These are phyloP conservation scores for Antedon mediterranea DNA, from an alignment of 53 echinoderm and acorn worm genomes.

Conservation along the genomic window DNA sequence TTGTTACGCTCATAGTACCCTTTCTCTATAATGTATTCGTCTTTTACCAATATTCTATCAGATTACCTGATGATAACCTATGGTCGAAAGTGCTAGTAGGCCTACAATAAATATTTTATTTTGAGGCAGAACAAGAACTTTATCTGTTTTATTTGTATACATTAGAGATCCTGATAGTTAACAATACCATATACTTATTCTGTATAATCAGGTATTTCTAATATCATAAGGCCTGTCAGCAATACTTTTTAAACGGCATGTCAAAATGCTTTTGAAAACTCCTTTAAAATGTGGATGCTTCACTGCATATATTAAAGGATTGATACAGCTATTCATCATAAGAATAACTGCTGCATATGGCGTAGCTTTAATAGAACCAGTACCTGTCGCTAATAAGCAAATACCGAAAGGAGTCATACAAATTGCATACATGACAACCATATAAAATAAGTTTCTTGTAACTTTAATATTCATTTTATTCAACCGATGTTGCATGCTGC, in stretches of 20 bases:
- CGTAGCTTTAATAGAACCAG: background rate
- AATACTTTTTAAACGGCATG: conserved; percentile 9
- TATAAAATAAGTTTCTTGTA: conserved; percentile 88
- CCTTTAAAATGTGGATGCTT: conserved; percentile 80
- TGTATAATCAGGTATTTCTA: background rate
- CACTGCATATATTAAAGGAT: conserved; percentile 70
- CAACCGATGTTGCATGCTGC: too few species aligned
- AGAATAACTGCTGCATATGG: conserved; percentile 74
- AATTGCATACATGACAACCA: conserved; percentile 69
- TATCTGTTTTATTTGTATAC: too few species aligned
- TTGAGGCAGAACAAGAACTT: too few species aligned
- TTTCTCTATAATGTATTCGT: too few species aligned
- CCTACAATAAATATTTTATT: too few species aligned
- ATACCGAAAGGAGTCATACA: conserved; percentile 87
- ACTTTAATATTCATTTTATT: conserved; percentile 72
- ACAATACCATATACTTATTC: too few species aligned
- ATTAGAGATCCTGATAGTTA: too few species aligned
- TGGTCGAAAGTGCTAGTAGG: too few species aligned
- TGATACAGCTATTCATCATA: conserved; percentile 63
- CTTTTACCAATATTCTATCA: too few species aligned
- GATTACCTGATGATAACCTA: too few species aligned
- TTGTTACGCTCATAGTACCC: too few species aligned
- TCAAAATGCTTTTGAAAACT: conserved; percentile 30
- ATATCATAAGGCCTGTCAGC: background rate
- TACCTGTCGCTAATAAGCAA: background rate